Conservation (phyloP, 2,888 invertebrate species). For the Zelleria hepariella region DNA sequence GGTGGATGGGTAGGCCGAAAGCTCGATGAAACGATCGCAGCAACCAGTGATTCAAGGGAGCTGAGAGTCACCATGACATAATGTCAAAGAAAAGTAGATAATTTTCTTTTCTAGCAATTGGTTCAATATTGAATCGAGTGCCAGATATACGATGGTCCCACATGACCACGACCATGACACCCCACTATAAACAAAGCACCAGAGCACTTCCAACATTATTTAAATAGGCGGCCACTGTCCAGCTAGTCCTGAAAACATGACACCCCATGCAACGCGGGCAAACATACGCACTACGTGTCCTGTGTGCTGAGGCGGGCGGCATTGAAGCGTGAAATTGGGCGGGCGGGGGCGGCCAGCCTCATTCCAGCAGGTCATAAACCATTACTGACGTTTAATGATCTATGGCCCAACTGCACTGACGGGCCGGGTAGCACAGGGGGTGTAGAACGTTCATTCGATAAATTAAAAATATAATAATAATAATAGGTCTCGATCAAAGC, state of each 20-base stretch:
- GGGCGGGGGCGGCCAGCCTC: conserved; percentile 6
- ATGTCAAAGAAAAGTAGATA: no score
- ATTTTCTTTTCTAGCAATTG: no score
- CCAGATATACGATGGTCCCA: no score
- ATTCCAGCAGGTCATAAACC: conserved; percentile 8
- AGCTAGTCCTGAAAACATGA: not conserved
- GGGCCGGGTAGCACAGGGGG: not conserved
- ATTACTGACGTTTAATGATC: conserved; percentile 12
- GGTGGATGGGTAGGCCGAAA: no score
- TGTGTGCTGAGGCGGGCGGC: not conserved
- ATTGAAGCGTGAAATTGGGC: conserved; percentile 11
- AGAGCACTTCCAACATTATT: not conserved
- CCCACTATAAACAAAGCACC: not conserved
- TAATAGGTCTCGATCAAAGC: no score
- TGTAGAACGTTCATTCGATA: not conserved
- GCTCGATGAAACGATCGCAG: no score
- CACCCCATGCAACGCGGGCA: not conserved
- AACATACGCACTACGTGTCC: not conserved
- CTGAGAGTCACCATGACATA: no score
- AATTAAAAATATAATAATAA: not conserved
- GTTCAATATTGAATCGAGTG: no score
- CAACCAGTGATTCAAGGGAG: no score
- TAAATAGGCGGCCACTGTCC: not conserved
- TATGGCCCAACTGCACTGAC: conserved; percentile 6
- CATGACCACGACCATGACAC: no score